These are phyloP conservation scores for Sternarchorhynchus goeldii DNA, from an alignment of 2,797 vertebrate species.

Conservation along the genomic window DNA sequence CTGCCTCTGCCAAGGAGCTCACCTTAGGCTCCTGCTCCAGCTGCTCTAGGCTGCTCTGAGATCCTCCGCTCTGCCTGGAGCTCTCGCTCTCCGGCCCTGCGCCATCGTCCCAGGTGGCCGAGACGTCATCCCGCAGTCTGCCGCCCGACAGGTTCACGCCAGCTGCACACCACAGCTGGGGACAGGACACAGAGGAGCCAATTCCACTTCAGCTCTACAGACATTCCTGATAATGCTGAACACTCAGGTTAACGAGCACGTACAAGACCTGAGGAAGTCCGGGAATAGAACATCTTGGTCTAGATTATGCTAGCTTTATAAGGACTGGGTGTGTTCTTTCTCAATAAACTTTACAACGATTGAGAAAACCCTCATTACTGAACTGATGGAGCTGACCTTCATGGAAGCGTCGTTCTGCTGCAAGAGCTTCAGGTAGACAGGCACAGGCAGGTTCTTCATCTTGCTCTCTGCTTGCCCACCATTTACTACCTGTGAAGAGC, in stretches of 20 bases:
- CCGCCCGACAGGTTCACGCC: constrained; percentile 88
- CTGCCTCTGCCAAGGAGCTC: neutral
- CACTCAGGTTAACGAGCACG: neutral
- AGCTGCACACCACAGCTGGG: constrained; percentile 95
- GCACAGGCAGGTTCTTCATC: constrained; percentile 92
- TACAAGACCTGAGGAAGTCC: neutral
- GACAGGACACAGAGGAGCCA: neutral
- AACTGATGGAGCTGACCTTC: constrained; percentile 79
- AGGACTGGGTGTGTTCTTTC: too few relatives aligned
- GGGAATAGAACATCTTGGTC: neutral
- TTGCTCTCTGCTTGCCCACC: constrained; percentile 89
- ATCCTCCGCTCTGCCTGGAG: constrained; percentile 79
- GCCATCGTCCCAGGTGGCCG: constrained; percentile 55
- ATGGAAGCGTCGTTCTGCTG: constrained; percentile 95
- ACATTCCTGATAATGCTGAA: neutral
- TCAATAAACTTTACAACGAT: too few relatives aligned
- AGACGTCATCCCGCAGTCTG: constrained; percentile 65
- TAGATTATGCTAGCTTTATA: neutral
- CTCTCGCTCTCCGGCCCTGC: constrained; percentile 69
- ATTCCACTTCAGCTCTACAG: neutral
- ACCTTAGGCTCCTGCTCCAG: constrained; percentile 71
- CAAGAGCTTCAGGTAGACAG: constrained; percentile 92
- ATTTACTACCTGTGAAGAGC: constrained; percentile 68
- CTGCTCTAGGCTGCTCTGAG: constrained; percentile 77
- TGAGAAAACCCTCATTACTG: neutral